Conservation (phyloP, 2,888 invertebrate genomes). For the Eulithis testata region DNA sequence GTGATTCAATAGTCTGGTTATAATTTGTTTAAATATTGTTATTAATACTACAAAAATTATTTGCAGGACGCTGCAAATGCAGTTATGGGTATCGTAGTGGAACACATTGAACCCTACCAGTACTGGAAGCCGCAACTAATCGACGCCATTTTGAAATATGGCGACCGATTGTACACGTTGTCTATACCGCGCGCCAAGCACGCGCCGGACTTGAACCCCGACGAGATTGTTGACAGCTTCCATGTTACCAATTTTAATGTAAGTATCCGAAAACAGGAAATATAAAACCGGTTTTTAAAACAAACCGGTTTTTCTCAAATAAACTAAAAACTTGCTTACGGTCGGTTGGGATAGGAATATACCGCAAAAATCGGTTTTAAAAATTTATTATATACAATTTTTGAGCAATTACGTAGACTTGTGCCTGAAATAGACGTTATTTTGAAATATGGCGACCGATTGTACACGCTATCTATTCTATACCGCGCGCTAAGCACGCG, state of each 20-base stretch:
- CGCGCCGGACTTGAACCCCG: constrained; percentile 55
- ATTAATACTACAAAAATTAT: neutral
- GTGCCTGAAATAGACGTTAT: too few relatives aligned
- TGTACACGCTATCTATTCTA: too few relatives aligned
- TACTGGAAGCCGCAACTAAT: constrained; percentile 84
- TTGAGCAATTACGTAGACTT: too few relatives aligned
- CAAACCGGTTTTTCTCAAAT: too few relatives aligned
- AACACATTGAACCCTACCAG: constrained; percentile 81
- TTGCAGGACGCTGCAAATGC: constrained; percentile 83
- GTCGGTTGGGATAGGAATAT: too few relatives aligned
- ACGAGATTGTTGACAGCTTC: constrained; percentile 57
- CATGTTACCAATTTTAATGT: constrained; percentile 75
- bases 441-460: too few relatives aligned
- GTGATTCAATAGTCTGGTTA: too few relatives aligned
- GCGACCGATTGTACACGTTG: constrained; percentile 84
- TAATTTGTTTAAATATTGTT: too few relatives aligned
- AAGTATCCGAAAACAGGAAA: constrained; percentile 38
- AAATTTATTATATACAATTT: too few relatives aligned
- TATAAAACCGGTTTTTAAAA: too few relatives aligned
- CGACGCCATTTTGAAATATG: constrained; percentile 86
- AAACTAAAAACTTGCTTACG: neutral
- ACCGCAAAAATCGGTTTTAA: too few relatives aligned
- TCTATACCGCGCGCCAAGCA: constrained; percentile 60
- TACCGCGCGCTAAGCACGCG: too few relatives aligned
- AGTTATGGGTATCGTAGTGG: constrained; percentile 84